phyloP scores from a whole-genome alignment of 2,113 vertebrate genomes.

The Hyla sarda region DNA sequence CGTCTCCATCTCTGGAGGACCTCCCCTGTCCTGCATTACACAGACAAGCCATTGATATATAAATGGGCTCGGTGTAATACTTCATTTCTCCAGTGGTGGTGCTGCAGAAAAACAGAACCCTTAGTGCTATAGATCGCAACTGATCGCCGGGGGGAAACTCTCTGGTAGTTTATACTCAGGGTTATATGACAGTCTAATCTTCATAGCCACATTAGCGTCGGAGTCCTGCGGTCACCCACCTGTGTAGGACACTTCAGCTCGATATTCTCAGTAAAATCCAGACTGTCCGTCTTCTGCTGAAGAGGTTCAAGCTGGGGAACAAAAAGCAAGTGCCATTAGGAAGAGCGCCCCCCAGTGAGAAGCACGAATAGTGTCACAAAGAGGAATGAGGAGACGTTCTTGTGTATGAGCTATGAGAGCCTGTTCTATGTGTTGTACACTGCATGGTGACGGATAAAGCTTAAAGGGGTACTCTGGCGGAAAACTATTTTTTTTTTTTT shows the following conservation, averaged over 20 bases:
- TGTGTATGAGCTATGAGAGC: too few species aligned
- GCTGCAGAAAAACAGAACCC: background rate
- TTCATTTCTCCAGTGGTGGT: background rate
- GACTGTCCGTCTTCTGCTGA: conserved; percentile 77
- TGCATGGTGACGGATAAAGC: too few species aligned
- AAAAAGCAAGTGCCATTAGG: background rate
- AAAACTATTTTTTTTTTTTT: too few species aligned
- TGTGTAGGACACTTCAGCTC: conserved; percentile 81
- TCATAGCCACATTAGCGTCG: background rate
- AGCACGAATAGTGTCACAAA: background rate
- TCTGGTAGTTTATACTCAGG: background rate
- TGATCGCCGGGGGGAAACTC: too few species aligned
- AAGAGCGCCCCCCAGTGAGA: background rate
- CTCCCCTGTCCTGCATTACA: too few species aligned
- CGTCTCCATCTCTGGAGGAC: too few species aligned
- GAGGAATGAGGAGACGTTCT: too few species aligned
- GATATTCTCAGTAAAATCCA: conserved; percentile 71
- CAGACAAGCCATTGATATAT: too few species aligned
- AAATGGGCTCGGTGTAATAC: too few species aligned
- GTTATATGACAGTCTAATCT: background rate
- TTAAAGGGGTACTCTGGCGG: too few species aligned
- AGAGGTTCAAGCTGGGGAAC: conserved; percentile 82
- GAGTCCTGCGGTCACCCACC: conserved; percentile 67
- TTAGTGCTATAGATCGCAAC: too few species aligned
- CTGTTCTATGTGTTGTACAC: too few species aligned